Percentiles rank a stretch among this genome's conserved stretches.
Conservation (phyloP, 1,140 invertebrate genomes). For the Venturia canescens region DNA sequence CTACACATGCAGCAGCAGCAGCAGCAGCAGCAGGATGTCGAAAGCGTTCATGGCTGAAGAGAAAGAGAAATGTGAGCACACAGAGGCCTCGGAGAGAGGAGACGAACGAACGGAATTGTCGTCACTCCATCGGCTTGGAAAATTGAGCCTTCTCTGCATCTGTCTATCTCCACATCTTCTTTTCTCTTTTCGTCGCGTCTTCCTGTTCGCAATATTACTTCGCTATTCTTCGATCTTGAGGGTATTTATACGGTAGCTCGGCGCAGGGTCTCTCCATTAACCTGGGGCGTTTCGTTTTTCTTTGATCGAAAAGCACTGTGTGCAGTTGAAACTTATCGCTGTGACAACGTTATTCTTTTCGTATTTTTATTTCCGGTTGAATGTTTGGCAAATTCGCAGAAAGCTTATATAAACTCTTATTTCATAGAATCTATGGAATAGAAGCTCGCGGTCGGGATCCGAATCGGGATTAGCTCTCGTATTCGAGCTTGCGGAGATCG, state of each 20-base stretch:
- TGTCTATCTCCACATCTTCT: not conserved
- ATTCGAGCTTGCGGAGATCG: too few species aligned
- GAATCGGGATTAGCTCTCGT: too few species aligned
- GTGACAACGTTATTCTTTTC: too few species aligned
- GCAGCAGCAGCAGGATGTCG: not conserved
- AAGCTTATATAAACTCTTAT: too few species aligned
- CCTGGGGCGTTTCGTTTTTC: not conserved
- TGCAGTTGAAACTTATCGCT: too few species aligned
- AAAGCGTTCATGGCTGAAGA: not conserved
- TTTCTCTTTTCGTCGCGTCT: not conserved
- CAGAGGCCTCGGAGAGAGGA: not conserved
- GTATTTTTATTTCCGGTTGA: too few species aligned
- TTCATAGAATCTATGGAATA: too few species aligned
- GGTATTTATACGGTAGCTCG: not conserved
- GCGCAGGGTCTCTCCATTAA: not conserved
- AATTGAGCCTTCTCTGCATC: constrained; percentile 18
- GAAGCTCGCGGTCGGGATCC: too few species aligned
- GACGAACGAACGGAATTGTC: constrained; percentile 2
- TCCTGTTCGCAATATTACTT: not conserved
- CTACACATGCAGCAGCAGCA: not conserved
- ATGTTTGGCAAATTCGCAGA: too few species aligned
- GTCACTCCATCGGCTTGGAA: constrained; percentile 15
- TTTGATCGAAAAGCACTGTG: not conserved
- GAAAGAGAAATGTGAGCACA: not conserved
- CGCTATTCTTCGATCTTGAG: not conserved